These are phyloP conservation scores for Hydriomena furcata DNA, from an alignment of 2,888 invertebrate species.

Conservation along the genomic window DNA sequence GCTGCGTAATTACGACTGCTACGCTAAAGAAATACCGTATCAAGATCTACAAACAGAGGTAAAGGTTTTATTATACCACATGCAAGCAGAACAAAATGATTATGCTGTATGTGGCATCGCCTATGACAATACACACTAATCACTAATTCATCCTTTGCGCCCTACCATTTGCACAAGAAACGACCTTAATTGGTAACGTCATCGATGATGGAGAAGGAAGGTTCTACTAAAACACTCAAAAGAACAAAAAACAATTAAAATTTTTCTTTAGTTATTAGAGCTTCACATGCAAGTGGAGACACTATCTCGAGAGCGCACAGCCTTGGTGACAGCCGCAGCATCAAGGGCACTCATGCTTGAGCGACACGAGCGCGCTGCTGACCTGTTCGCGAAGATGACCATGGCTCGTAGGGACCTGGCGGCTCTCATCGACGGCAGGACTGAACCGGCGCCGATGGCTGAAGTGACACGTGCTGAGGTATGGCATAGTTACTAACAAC, in stretches of 20 bases:
- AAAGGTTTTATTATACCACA: too few species aligned
- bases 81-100: too few species aligned
- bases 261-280: constrained; percentile 55
- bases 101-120: too few species aligned
- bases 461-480: constrained; percentile 50
- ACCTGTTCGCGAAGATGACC: constrained; percentile 61
- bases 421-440: constrained; percentile 50
- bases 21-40: constrained; percentile 58
- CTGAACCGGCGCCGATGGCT: constrained; percentile 47
- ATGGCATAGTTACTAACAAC: neutral
- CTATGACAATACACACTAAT: too few species aligned
- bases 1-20: constrained; percentile 65
- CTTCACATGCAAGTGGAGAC: constrained; percentile 69
- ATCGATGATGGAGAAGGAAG: too few species aligned
- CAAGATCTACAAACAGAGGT: constrained; percentile 72
- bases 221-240: too few species aligned
- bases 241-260: too few species aligned
- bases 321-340: constrained; percentile 65
- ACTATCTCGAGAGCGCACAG: constrained; percentile 62
- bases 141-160: too few species aligned
- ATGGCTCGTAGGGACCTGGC: constrained; percentile 61
- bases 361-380: constrained; percentile 70
- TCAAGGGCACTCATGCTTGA: constrained; percentile 73
- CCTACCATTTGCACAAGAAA: too few species aligned
- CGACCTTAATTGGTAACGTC: too few species aligned